phyloP scores from a whole-genome alignment of 2,797 vertebrate genomes.

The Poecilia picta region DNA sequence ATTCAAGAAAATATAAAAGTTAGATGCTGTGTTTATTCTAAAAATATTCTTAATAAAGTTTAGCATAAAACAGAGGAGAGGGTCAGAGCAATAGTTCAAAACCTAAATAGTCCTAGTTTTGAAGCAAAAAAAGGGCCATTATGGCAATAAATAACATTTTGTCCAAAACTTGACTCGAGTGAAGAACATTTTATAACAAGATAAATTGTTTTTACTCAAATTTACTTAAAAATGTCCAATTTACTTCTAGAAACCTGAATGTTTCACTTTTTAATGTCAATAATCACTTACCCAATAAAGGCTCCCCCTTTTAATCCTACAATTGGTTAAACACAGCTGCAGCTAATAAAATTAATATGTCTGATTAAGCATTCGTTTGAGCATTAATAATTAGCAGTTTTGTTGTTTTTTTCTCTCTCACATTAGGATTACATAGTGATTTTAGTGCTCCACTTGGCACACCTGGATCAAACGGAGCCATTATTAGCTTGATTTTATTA shows the following conservation, averaged over 20 bases:
- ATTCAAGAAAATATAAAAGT: background rate
- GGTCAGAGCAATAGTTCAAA: background rate
- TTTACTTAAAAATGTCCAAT: background rate
- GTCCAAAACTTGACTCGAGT: background rate
- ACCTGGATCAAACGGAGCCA: slow-evolving; percentile 34
- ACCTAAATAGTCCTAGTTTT: background rate
- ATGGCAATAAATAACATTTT: background rate
- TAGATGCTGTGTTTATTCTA: background rate
- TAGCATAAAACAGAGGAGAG: background rate
- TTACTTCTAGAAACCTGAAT: background rate
- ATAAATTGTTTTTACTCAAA: background rate
- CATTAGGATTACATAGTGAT: background rate
- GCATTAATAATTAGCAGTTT: slow-evolving; percentile 22
- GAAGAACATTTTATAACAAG: background rate
- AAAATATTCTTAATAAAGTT: background rate
- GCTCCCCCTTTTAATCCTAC: background rate
- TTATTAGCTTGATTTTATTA: slow-evolving; percentile 33
- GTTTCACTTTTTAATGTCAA: background rate
- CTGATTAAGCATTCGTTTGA: slow-evolving; percentile 16
- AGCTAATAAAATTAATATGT: slow-evolving; percentile 32
- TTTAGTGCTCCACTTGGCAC: slow-evolving; percentile 16
- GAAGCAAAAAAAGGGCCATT: background rate
- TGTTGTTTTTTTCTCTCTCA: background rate
- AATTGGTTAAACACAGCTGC: slow-evolving; percentile 37
- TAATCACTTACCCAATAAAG: background rate